These are phyloP conservation scores for Trichacis sp. DNA, from an alignment of 2,888 invertebrate genomes.

Conservation along the genomic window DNA sequence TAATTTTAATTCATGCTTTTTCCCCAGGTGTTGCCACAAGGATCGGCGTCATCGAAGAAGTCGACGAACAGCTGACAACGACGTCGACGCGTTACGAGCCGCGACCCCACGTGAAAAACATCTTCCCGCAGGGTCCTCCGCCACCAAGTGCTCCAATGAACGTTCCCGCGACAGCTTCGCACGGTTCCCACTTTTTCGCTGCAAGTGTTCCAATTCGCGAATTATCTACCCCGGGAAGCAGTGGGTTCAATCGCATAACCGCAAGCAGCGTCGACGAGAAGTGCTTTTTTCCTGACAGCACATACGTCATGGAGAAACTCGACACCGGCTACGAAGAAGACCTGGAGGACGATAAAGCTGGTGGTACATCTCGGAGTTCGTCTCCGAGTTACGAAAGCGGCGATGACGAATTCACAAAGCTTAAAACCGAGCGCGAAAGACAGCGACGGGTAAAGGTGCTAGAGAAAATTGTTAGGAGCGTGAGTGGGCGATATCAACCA, in stretches of 20 bases:
- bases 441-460: constrained; percentile 76
- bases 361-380: constrained; percentile 46
- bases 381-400: constrained; percentile 40
- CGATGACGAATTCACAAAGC: constrained; percentile 79
- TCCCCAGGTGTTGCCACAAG: constrained; percentile 51
- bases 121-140: constrained; percentile 70
- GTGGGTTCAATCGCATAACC: constrained; percentile 8
- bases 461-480: constrained; percentile 74
- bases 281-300: constrained; percentile 2
- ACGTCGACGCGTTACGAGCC: constrained; percentile 77
- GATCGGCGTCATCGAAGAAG: constrained; percentile 69
- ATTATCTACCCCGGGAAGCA: constrained; percentile 25
- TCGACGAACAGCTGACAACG: constrained; percentile 85
- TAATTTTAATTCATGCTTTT: no score
- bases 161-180: constrained; percentile 70
- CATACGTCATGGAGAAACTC: not conserved
- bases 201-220: constrained; percentile 57
- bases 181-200: constrained; percentile 52
- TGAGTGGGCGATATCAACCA: constrained; percentile 66
- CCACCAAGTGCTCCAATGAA: constrained; percentile 76
- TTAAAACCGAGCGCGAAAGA: constrained; percentile 78
- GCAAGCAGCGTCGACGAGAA: constrained; percentile 20
- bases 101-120: constrained; percentile 61
- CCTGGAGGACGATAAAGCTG: constrained; percentile 35
- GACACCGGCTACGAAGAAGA: constrained; percentile 46